phyloP scores from a whole-genome alignment of 1,140 invertebrate genomes.

The Diorhabda carinulata region DNA sequence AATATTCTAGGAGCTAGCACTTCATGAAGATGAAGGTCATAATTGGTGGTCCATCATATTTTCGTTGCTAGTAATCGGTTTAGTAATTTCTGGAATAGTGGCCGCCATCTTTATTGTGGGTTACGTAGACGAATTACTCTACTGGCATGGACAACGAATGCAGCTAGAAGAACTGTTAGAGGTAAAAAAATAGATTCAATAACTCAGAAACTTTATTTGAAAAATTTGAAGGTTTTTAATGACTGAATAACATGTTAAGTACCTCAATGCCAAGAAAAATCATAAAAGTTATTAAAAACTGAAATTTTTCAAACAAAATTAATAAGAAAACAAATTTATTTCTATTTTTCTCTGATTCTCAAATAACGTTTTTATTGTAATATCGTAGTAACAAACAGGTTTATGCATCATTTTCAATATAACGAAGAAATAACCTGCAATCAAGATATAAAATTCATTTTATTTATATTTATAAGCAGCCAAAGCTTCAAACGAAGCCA shows the following conservation, averaged over 20 bases:
- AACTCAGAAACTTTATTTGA: not conserved
- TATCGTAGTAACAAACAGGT: too few relatives aligned
- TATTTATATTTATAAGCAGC: too few relatives aligned
- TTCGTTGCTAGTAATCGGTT: slow-evolving; percentile 76
- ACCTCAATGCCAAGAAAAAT: too few relatives aligned
- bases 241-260: not conserved
- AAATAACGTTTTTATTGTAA: too few relatives aligned
- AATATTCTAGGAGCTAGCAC: slow-evolving; percentile 60
- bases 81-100: slow-evolving; percentile 79
- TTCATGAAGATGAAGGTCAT: slow-evolving; percentile 69
- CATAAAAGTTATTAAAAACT: too few relatives aligned
- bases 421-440: too few relatives aligned
- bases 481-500: too few relatives aligned
- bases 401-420: too few relatives aligned
- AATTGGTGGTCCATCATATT: slow-evolving; percentile 84
- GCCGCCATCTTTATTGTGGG: slow-evolving; percentile 81
- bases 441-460: too few relatives aligned
- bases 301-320: too few relatives aligned
- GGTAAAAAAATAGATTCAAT: slow-evolving; percentile 44
- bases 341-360: too few relatives aligned
- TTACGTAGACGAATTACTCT: slow-evolving; percentile 82
- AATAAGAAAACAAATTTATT: too few relatives aligned
- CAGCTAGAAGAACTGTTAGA: slow-evolving; percentile 75
- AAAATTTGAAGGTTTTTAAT: not conserved
- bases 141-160: slow-evolving; percentile 78